Base-by-base conservation (phyloP, 2,113 vertebrate species). In the Camelus bactrianus region DNA sequence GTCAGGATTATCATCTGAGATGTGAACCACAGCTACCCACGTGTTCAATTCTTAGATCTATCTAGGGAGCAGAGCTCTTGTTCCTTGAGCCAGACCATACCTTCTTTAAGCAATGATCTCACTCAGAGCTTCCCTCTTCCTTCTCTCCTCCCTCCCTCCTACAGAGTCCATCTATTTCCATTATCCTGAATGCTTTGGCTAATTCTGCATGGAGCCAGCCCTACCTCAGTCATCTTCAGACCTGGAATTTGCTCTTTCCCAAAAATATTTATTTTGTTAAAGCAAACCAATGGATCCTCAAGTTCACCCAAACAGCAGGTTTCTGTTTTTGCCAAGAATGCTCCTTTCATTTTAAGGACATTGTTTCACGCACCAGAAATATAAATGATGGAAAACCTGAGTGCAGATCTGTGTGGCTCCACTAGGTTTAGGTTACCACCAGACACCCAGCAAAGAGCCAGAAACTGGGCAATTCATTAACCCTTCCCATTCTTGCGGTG, bases 231-330 rank as follows among this genome's bases (percentile, higher is more conserved):
- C 98, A 97, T 97, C 97, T 94, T 97, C 97, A 96, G 97, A 98
- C 95, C 97, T 96, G 94, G 97, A 97, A 93, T 89, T 89, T 77
- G 17, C 83, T 95, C 50, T 98, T 96, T 93, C 89, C 80, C 48
- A 84, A 89, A 94, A 97, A 94, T 97, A 98, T 98, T 98, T 97
- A 96, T 98, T 98, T 98, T 95, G 79, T 98, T 96, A 97, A 98
- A 98, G 95, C 87, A 97, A 97, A 92, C 67, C 95, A 93, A 97
- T 94, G 84, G 76, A 95, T 95, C 97, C 97, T 98, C 91, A 96
- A 87, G 96, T 97, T 97, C 95, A 89, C 91, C 64, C 88, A 91
- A 98, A 95, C 86, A 97, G 92, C 97, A 98, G 98, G 97, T 98
- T 97, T 96, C 93, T 97, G 89, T 90, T 98, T 97, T 97, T 98